Percentiles rank a stretch among this genome's conserved stretches.
These are phyloP conservation scores for Gastracanthus pulcherrimus DNA, from an alignment of 2,888 invertebrate genomes.

Conservation along the genomic window DNA sequence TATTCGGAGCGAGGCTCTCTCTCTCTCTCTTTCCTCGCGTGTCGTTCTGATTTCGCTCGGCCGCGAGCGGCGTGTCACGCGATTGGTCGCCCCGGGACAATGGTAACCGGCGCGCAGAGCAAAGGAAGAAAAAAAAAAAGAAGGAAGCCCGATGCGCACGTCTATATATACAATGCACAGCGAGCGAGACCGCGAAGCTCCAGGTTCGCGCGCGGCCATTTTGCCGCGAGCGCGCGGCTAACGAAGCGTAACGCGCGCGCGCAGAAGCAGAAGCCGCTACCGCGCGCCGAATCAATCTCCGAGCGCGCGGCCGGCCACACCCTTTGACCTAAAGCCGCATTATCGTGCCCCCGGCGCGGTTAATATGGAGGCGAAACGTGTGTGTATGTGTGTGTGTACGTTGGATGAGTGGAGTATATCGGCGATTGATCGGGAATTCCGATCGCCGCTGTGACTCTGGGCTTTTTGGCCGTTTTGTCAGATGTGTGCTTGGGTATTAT, in stretches of 20 bases:
- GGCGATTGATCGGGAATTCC: neutral
- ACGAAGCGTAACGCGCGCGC: conserved; percentile 72
- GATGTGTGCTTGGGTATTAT: no score
- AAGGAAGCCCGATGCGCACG: neutral
- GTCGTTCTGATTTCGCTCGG: neutral
- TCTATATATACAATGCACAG: neutral
- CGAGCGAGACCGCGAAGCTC: conserved; percentile 7
- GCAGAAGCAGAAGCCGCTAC: conserved; percentile 71
- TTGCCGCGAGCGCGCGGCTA: conserved; percentile 59
- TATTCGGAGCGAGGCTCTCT: conserved; percentile 28
- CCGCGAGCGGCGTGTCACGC: neutral
- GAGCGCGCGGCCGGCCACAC: conserved; percentile 70
- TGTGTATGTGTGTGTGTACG: conserved; percentile 39
- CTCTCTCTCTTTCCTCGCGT: neutral
- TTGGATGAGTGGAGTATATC: neutral
- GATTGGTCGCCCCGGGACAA: conserved; percentile 30
- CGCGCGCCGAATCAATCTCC: conserved; percentile 75
- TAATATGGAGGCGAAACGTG: conserved; percentile 59
- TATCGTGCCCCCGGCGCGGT: no score
- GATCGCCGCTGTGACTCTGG: neutral
- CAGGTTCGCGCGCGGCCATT: conserved; percentile 49
- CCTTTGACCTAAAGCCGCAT: conserved; percentile 73
- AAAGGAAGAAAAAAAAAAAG: conserved; percentile 16
- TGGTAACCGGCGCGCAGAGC: no score
- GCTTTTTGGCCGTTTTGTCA: no score